A percentile compares a stretch with the other conserved stretches of the same genome.
Evolutionary conservation across 2,888 invertebrate species (phyloP).

Genomic region (Agrilus cyanescens): DNA sequence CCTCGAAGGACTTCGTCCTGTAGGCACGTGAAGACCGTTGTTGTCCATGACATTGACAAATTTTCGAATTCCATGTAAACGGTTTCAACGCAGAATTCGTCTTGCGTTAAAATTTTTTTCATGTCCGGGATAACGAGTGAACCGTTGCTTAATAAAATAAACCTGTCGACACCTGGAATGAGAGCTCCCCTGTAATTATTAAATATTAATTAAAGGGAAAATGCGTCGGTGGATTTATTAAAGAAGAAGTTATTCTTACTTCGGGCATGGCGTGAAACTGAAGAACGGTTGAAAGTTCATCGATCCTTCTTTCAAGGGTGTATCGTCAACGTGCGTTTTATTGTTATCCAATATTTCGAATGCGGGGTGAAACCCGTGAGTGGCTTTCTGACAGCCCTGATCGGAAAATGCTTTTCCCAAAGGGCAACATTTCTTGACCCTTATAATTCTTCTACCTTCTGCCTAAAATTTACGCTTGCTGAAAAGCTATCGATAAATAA

Average conservation of each 20-base stretch:
- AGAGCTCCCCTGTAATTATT: conserved; percentile 12
- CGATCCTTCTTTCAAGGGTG: conserved; percentile 11
- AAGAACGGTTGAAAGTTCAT: conserved; percentile 15
- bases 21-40: conserved; percentile 13
- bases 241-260: conserved; percentile 12
- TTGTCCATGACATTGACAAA: conserved; percentile 7
- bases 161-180: conserved; percentile 13
- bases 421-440: conserved; percentile 22
- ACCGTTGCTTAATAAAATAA: conserved; percentile 16
- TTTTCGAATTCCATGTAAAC: conserved; percentile 11
- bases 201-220: background rate
- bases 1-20: conserved; percentile 6
- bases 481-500: no score
- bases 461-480: conserved; percentile 8
- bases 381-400: conserved; percentile 10
- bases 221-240: conserved; percentile 2
- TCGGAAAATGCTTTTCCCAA: conserved; percentile 8
- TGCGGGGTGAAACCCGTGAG: conserved; percentile 9
- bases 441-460: conserved; percentile 15
- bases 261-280: conserved; percentile 10
- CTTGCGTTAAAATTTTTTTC: conserved; percentile 15
- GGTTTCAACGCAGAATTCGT: conserved; percentile 23
- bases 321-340: conserved; percentile 18
- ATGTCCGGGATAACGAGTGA: conserved; percentile 17
- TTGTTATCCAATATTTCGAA: conserved; percentile 18